Base-by-base conservation (phyloP, 2,113 vertebrate species). In the Semnornis frantzii region DNA sequence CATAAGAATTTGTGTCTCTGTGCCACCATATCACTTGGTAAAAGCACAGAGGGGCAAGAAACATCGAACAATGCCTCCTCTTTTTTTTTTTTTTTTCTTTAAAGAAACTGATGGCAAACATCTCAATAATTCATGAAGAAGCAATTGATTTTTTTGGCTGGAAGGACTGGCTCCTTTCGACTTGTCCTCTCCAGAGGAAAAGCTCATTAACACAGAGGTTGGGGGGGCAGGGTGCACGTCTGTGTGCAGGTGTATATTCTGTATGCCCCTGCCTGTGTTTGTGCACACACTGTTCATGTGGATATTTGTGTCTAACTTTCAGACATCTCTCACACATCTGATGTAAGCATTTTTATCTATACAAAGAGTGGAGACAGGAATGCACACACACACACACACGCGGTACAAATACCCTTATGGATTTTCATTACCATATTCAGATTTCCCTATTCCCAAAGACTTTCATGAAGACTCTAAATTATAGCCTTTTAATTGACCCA, bases 91-190 rank as follows among this genome's bases (percentile, higher is more conserved):
- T 97, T 97, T 98, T 98, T 97, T 98, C 98, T 98, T 76, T 97
- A 96, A 95, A 98, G 95, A 97, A 97, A 98, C 96, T 97, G 97
- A 98, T 96, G 97, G 97, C 97, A 98, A 98, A 98, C 97, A 98
- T 97, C 97, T 98, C 98, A 98, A 98, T 98, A 98, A 99, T 98
- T 98, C 98, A 98, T 98, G 97, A 98, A 97, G 86, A 96, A 97
- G 95, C 97, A 97, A 98, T 97, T 98, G 98, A 98, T 98, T 98
- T 97, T 97, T 96, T 90, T 94, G 95, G 96, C 96, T 97, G 97
- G 97, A 96, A 97, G 97, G 98, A 97, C 59, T 93, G 87, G 86
- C 93, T 96, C 94, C 92, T 96, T 95, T 95, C 84, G 92, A 93
- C 96, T 95, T 92, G 92, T 89, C 95, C 95, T 96, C 97, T 97